Evolutionary conservation across 1,140 invertebrate genomes (phyloP).

Genomic region (Drosophila lowei): DNA sequence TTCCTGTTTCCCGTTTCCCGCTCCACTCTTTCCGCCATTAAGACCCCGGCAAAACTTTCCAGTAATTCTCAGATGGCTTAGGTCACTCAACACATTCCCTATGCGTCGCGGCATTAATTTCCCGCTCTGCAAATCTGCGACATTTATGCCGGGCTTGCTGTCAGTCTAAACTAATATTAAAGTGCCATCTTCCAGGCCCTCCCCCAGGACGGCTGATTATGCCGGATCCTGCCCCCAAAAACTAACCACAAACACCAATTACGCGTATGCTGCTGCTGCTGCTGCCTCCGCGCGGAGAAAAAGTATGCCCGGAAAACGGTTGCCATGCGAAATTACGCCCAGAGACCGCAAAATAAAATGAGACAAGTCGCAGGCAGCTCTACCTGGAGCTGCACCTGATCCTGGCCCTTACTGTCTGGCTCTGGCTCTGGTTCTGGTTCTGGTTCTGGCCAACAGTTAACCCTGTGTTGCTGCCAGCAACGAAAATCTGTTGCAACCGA

Average conservation of each 20-base stretch:
- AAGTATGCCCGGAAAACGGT: constrained; percentile 29
- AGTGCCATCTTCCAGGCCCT: constrained; percentile 42
- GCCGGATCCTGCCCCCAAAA: constrained; percentile 18
- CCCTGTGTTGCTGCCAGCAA: constrained; percentile 33
- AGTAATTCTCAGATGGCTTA: no score
- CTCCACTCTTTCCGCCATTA: no score
- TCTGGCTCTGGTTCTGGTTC: no score
- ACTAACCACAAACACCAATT: constrained; percentile 63
- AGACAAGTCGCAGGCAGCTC: constrained; percentile 11
- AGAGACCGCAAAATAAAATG: constrained; percentile 50
- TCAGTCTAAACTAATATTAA: constrained; percentile 54
- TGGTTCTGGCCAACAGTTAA: constrained; percentile 25
- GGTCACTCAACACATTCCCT: no score
- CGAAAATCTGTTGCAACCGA: not conserved
- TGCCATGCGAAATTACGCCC: constrained; percentile 42
- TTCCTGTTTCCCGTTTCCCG: no score
- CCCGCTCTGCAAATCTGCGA: no score
- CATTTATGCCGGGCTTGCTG: not conserved
- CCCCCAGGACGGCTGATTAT: constrained; percentile 5
- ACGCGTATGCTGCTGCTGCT: constrained; percentile 42
- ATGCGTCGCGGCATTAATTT: no score
- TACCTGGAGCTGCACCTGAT: constrained; percentile 33
- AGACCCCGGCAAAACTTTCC: no score
- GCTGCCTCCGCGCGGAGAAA: constrained; percentile 1
- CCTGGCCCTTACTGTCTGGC: not conserved